Conservation (phyloP, 2,888 invertebrate species). For the Drosophila kanekoi region DNA sequence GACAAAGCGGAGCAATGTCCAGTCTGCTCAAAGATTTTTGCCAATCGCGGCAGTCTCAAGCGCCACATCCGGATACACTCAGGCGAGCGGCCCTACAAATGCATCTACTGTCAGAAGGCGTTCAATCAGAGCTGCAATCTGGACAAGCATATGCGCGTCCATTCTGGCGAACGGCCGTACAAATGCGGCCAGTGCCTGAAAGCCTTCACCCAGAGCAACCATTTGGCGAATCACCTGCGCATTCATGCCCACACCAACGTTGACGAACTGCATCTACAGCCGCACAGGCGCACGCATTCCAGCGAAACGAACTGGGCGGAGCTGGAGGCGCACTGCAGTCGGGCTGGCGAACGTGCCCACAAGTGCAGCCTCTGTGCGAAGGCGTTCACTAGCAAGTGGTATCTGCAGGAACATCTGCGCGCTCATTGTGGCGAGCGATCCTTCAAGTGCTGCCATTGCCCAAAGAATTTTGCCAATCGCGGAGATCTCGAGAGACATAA, state of each 20-base stretch:
- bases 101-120: conserved; percentile 15
- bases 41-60: conserved; percentile 15
- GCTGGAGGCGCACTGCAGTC: not conserved
- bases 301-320: not conserved
- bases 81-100: conserved; percentile 23
- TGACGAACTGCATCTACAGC: not conserved
- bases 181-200: conserved; percentile 86
- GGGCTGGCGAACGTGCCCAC: not conserved
- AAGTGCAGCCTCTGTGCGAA: conserved; percentile 15
- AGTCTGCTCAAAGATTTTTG: conserved; percentile 8
- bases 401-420: conserved; percentile 8
- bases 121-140: conserved; percentile 80
- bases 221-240: conserved; percentile 73
- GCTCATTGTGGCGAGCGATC: conserved; percentile 13
- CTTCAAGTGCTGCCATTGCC: conserved; percentile 9
- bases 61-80: conserved; percentile 27
- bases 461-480: conserved; percentile 15
- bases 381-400: conserved; percentile 11
- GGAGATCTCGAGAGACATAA: conserved; percentile 14
- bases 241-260: conserved; percentile 2
- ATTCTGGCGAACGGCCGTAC: conserved; percentile 86
- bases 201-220: conserved; percentile 86
- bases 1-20: not conserved
- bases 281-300: not conserved
- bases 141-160: conserved; percentile 86